Base-by-base conservation (phyloP, 1,140 invertebrate genomes). In the Linepithema humile region DNA sequence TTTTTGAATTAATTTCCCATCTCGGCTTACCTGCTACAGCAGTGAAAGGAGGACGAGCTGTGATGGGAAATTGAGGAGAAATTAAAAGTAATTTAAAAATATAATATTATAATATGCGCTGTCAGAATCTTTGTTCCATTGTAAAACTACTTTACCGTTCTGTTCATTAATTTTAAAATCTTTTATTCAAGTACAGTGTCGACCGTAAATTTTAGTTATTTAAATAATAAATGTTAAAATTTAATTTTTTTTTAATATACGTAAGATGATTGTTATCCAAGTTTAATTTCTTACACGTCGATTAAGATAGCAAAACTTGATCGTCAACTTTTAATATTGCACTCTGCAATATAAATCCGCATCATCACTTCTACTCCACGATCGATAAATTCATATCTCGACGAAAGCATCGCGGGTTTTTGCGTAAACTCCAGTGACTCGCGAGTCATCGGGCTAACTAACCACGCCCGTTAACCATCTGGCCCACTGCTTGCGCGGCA, bases 1-100 rank as follows among this genome's bases (percentile, higher is more conserved):
- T 70, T 80, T 69, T 53, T 69, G 26, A 80, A 55, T 80, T 80
- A 69, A 80, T 80, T 69, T 57, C 9, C 35, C 35, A 70, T 29
- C 23, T 26, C 64, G 26, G 12, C 45, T 10, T 23, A n/a, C 10
- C 9, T 43, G 40, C 4, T 26, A 6, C 23, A 59, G 12, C 12
- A 23, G 26, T 12, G 38, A n/a, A 64, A 64, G 7, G 55, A 7
- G 26, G 20, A 48, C 40, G 40, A n/a, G 60, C n/a, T n/a, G 55
- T 1, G 32, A 65, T 50, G 73, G 45, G n/a, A 65, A 65, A 65
- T 77, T 32, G 32, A 50, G 4, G 12, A 26, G n/a, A n/a, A 77
- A 29, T 53, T 65, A 5, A 20, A 26, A 35, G 20, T 23, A 35
- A 50, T 65, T 65, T 26, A 38, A 65, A 65, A 23, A 48, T 3